Evolutionary conservation across 2,797 vertebrate species (phyloP).

Genomic region (Rhinogobio ventralis): DNA sequence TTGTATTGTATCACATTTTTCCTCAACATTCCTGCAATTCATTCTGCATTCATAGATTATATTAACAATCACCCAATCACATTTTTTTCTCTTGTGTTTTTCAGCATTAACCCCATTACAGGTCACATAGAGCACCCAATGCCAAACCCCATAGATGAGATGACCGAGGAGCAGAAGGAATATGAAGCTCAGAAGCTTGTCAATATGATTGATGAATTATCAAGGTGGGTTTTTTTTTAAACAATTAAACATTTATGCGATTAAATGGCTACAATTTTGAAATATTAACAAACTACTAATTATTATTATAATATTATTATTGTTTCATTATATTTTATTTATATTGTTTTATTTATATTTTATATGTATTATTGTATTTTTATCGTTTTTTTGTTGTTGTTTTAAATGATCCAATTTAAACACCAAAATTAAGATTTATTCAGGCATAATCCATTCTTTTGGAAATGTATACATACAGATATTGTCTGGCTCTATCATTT

Average conservation of each 20-base stretch:
- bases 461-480: background rate
- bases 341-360: no score
- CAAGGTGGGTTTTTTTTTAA: conserved; percentile 82
- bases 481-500: background rate
- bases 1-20: background rate
- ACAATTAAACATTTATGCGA: background rate
- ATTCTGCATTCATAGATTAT: background rate
- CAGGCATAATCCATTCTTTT: background rate
- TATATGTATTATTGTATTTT: no score
- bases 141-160: conserved; percentile 95
- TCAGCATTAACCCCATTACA: conserved; percentile 97
- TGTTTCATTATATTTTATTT: background rate
- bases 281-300: background rate
- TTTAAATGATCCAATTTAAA: background rate
- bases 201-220: conserved; percentile 96
- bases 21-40: background rate
- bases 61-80: no score
- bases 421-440: background rate
- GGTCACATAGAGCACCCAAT: conserved; percentile 95
- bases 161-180: conserved; percentile 99
- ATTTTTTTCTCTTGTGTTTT: conserved; percentile 48
- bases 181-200: conserved; percentile 97
- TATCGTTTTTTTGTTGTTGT: background rate
- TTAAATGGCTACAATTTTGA: background rate
- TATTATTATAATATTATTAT: background rate